Base-by-base conservation (phyloP, 2,888 invertebrate genomes). In the Cylindroiulus punctatus region DNA sequence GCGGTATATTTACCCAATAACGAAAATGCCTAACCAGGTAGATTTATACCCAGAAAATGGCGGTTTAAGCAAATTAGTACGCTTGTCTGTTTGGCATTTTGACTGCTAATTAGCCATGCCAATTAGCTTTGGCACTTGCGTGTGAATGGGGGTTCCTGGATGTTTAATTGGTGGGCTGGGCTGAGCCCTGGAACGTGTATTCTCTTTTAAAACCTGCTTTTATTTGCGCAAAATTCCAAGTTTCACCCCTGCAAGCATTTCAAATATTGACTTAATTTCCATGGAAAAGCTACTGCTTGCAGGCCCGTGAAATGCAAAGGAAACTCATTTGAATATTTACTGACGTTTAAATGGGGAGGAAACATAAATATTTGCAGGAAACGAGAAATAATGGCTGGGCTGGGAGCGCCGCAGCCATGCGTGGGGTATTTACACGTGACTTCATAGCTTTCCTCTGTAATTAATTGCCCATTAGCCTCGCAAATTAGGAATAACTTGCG, bases 251-350 rank as follows among this genome's bases (percentile, higher is more conserved):
- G 76, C 26, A 10, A 14, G 22, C 76, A 76, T 14, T 30, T 76
- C 76, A 76, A 76, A 76, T 76, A 76, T 76, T 76, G 76, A 76
- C 76, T 76, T 76, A 30, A 76, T 76, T 76, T 22, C 76, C 30
- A 2, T 30, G 76, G 26, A 76, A 76, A 76, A 76, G 76, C 76
- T 30, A 76, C 76, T 76, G 76, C 65, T 26, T 26, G 30, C 30
- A 76, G 30, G 26, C 30, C 76, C 30, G 30, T 76, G 76, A 76
- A 76, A 76, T 26, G 22, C 22, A 26, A 65, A 26, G 65, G 22
- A 26, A 65, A 65, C 12, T 22, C 76, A 76, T 76, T 76, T 76
- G 76, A 76, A 76, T 76, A 76, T 76, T 76, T 76, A 76, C 76
- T 76, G 76, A 30, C 76, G 22, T 76, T 76, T 76, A 30, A 76